These are phyloP conservation scores for Lymantria monacha DNA, from an alignment of 2,888 invertebrate species.

Conservation along the genomic window DNA sequence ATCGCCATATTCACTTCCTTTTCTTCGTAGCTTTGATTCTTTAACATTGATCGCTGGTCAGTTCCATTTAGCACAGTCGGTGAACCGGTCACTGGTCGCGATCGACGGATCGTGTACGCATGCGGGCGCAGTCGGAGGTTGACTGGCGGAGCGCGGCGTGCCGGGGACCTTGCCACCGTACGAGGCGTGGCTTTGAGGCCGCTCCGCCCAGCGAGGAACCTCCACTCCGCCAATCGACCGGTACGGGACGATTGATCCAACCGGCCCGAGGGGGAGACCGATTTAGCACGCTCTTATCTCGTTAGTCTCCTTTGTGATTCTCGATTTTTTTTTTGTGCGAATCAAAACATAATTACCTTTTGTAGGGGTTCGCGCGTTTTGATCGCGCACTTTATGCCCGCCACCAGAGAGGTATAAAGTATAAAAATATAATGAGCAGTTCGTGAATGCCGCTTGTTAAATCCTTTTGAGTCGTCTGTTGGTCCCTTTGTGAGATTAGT, in stretches of 20 bases:
- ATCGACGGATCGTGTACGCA: conserved; percentile 75
- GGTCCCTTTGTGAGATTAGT: conserved; percentile 74
- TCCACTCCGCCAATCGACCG: conserved; percentile 75
- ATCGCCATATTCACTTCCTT: conserved; percentile 86
- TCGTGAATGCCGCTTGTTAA: conserved; percentile 79
- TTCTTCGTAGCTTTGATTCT: conserved; percentile 80
- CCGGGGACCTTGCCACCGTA: conserved; percentile 48
- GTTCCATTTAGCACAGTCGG: conserved; percentile 76
- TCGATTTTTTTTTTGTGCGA: conserved; percentile 77
- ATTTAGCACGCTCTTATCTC: conserved; percentile 83
- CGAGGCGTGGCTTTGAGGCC: conserved; percentile 30
- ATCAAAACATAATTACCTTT: conserved; percentile 83
- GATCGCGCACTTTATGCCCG: conserved; percentile 78
- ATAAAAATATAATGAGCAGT: conserved; percentile 81
- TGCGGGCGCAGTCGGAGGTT: conserved; percentile 76
- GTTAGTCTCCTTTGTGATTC: conserved; percentile 82
- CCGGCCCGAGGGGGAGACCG: conserved; percentile 72
- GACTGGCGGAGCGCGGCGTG: conserved; percentile 66
- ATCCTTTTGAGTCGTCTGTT: conserved; percentile 73
- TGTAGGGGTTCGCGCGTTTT: conserved; percentile 81
- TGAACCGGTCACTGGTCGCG: conserved; percentile 56
- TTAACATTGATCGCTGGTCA: conserved; percentile 83
- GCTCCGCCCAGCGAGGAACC: conserved; percentile 37
- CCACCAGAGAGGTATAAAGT: conserved; percentile 72
- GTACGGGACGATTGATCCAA: conserved; percentile 70